Evolutionary conservation across 2,888 invertebrate genomes (phyloP), one percentile per base, ranked within the genome.

Genomic region (Xanthostigma xanthostigma): DNA sequence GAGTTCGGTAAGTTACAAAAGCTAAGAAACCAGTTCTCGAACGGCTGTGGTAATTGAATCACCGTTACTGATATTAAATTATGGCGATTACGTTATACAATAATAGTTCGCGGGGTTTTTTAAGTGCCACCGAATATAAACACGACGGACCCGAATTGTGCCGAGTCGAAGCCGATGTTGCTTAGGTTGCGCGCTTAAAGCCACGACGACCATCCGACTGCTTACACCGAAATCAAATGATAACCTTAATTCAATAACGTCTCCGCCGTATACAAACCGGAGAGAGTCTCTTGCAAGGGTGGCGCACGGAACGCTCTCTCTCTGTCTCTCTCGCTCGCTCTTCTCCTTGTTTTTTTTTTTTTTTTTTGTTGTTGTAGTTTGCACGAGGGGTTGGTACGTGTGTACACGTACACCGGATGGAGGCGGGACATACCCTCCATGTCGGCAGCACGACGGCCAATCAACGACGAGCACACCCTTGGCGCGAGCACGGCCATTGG

Each of bases 201-300:
- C 27, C 27, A 27, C 27, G 27, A 27, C 27, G 6, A 27, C 67
- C 68, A 65, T 66, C 69, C 66, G 66, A 65, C 64, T 64, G 66
- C 64, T 63, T 60, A 63, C 60, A 64, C 64, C 68, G 70, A 72
- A 74, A 74, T 74, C 73, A 72, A 74, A 81, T 81, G 81, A 81
- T 81, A 78, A 79, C 78, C 78, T 76, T 81, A 81, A 81, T 81
- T 81, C 80, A 80, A 81, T 81, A 81, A 81, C 76, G 74, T 69
- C 59, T 61, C 59, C 60, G 53, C 60, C 56, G 62, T 61, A 60
- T 54, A 51, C 53, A 66, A 68, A 67, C 68, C 70, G 69, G 70
- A 69, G 72, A n/a, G n/a, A 66, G 27, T 27, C 3, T 27, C 27
- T 27, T 12, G 44, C 44, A 13, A 33, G 44, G 44, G 44, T 65